These are phyloP conservation scores for Bambusicola thoracicus DNA, from an alignment of 2,113 vertebrate species.

Conservation along the genomic window DNA sequence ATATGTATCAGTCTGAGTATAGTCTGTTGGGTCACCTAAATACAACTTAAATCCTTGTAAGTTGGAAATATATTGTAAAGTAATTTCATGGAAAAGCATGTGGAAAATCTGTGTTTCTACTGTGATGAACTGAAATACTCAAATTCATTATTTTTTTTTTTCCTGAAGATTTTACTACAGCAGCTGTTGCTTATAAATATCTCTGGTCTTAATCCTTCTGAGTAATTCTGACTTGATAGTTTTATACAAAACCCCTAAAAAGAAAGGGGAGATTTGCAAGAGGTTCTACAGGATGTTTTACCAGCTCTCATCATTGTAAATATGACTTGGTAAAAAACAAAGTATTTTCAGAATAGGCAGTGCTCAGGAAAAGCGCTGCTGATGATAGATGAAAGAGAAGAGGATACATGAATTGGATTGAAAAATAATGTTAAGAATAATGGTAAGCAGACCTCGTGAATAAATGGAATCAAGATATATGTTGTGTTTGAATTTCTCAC, in stretches of 20 bases:
- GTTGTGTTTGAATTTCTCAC: not conserved
- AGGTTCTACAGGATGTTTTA: not conserved
- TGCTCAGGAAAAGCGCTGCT: not conserved
- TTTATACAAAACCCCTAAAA: not conserved
- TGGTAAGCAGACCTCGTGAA: not conserved
- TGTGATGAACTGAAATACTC: not conserved
- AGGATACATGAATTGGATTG: not conserved
- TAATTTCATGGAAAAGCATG: not conserved
- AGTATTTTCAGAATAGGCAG: not conserved
- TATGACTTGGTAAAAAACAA: not conserved
- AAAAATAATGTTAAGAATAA: not conserved
- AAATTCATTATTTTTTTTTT: not conserved
- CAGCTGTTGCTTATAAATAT: not conserved
- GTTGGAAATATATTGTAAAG: not conserved
- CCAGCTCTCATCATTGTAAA: not conserved
- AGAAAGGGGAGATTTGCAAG: rapidly evolving
- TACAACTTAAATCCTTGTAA: not conserved
- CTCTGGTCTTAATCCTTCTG: not conserved
- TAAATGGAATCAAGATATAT: not conserved
- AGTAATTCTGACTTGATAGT: not conserved
- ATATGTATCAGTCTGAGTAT: not conserved
- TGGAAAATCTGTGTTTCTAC: not conserved
- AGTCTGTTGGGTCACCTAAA: not conserved
- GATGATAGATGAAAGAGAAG: not conserved
- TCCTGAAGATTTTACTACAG: not conserved